Percentiles rank a stretch among this genome's conserved stretches.
Evolutionary conservation across 1,140 invertebrate species (phyloP).

Genomic region (Adoxophyes honmai): DNA sequence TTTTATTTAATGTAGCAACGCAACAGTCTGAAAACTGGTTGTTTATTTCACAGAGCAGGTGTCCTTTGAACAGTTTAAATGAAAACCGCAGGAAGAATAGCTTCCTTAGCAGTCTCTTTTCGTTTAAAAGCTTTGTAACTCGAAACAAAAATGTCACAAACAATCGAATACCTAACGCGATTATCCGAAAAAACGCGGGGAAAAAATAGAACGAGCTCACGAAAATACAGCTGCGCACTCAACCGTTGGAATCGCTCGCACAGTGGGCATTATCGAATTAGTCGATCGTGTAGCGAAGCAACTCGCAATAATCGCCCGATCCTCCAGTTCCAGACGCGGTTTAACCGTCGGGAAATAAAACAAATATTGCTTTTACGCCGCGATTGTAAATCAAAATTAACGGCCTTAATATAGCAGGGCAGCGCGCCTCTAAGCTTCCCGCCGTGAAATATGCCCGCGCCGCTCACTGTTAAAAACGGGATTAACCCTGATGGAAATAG

Average conservation of each 20-base stretch:
- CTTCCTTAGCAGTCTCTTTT: background rate
- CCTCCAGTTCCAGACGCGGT: conserved; percentile 52
- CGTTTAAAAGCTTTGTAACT: background rate
- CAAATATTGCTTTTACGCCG: conserved; percentile 74
- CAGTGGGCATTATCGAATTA: conserved; percentile 63
- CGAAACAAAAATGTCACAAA: conserved; percentile 10
- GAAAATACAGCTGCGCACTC: conserved; percentile 46
- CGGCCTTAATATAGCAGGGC: conserved; percentile 72
- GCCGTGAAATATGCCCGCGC: conserved; percentile 73
- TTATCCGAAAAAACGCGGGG: conserved; percentile 2
- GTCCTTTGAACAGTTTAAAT: too few relatives aligned
- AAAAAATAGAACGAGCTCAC: conserved; percentile 18
- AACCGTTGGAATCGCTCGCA: conserved; percentile 42
- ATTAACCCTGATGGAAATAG: conserved; percentile 75
- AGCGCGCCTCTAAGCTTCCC: conserved; percentile 64
- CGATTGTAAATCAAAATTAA: conserved; percentile 77
- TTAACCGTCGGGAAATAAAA: conserved; percentile 62
- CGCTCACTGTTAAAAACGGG: conserved; percentile 72
- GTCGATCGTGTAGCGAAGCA: conserved; percentile 43
- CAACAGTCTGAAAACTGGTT: too few relatives aligned
- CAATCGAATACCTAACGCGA: conserved; percentile 10
- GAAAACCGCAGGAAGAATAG: background rate
- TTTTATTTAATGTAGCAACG: background rate
- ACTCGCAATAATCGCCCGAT: conserved; percentile 52
- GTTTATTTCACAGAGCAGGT: too few relatives aligned